Base-by-base conservation (phyloP, 2,888 invertebrate species). In the Marasmarcha lunaedactyla region DNA sequence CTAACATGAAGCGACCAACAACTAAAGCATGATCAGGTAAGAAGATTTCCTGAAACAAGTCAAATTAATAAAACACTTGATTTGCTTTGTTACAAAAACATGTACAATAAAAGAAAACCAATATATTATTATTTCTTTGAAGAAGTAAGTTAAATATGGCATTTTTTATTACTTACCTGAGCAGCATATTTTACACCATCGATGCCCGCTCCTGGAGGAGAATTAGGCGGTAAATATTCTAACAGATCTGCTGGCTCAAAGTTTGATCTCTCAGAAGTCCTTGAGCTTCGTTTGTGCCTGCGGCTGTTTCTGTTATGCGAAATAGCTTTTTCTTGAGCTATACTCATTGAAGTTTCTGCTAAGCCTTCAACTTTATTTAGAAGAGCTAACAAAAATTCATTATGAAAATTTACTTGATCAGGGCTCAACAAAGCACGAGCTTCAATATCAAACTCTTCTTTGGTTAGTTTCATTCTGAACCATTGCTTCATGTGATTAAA, bases 11-110 rank as follows among this genome's bases (percentile, higher is more conserved):
- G 43, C 95, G 84, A 0, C 94, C 93, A 45, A 92, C 86, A 3
- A 96, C 89, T 56, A 95, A 89, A 0, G 91, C 90, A 46, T 89
- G 87, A 63, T 95, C 95, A 0, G 96, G 96, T 44, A 96, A 71
- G 55, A 93, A 90, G 42, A 93, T 73, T 67, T 95, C 94, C 63
- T 93, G 59, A 7, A 65, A 67, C n/a, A n/a, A n/a, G n/a, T n/a
- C n/a, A n/a, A 38, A 20, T n/a, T n/a, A n/a, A n/a, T n/a, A n/a
- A n/a, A n/a, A n/a, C n/a, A n/a, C n/a, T n/a, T n/a, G n/a, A n/a
- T n/a, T n/a, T n/a, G n/a, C n/a, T n/a, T n/a, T n/a, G n/a, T n/a
- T n/a, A n/a, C n/a, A n/a, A n/a, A n/a, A n/a, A n/a, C n/a, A n/a
- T n/a, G n/a, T n/a, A n/a, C n/a, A n/a, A n/a, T n/a, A n/a, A n/a